phyloP scores from a whole-genome alignment of 2,888 invertebrate species.

The Argyresthia albistria region DNA sequence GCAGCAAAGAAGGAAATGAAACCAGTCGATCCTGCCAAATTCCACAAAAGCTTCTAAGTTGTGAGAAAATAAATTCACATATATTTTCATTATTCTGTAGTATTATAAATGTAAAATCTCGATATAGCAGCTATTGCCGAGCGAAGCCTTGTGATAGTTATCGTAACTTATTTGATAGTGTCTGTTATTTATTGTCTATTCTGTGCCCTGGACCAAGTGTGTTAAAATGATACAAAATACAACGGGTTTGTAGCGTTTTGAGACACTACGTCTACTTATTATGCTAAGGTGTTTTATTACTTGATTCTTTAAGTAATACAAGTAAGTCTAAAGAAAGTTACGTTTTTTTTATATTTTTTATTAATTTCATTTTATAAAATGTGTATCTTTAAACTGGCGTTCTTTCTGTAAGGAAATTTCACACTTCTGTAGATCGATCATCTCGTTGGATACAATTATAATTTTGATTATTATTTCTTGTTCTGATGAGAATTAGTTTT shows the following conservation, averaged over 20 bases:
- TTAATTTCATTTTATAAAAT: no score
- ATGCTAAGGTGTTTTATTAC: neutral
- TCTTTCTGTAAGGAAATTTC: no score
- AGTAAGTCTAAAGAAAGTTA: no score
- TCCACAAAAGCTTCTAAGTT: no score
- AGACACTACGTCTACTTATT: neutral
- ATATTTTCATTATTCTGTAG: neutral
- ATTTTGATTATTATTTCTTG: no score
- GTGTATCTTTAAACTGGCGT: no score
- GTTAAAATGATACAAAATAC: neutral
- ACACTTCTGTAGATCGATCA: no score
- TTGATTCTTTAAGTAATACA: neutral
- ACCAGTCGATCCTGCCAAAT: no score
- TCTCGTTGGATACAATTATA: no score
- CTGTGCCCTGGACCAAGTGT: neutral
- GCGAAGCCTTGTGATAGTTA: conserved; percentile 3
- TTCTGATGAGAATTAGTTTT: neutral
- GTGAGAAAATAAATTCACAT: neutral
- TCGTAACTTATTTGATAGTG: neutral
- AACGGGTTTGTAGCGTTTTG: neutral
- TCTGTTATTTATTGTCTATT: conserved; percentile 1
- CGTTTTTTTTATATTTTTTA: no score
- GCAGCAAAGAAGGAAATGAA: no score
- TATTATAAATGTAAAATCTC: neutral
- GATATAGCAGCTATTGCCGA: neutral